Evolutionary conservation across 1,140 invertebrate species (phyloP).

Genomic region (Ips nitidus): DNA sequence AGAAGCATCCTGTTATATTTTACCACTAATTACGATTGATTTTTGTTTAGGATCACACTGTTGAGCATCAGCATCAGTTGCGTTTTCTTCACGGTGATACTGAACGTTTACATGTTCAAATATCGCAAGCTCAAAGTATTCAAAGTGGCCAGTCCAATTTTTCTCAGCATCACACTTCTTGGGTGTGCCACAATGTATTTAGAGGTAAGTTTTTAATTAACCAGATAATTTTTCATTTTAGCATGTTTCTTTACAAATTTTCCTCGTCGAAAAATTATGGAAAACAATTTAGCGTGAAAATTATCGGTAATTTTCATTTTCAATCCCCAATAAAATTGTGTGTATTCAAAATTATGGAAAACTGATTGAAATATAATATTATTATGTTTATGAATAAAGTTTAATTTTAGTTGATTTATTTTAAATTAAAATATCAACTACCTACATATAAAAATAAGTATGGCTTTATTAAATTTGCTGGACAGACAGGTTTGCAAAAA

Average conservation of each 20-base stretch:
- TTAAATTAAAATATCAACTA: too few species aligned
- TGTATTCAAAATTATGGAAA: too few species aligned
- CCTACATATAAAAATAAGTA: too few species aligned
- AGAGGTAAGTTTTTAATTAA: slow-evolving; percentile 62
- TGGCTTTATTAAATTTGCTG: too few species aligned
- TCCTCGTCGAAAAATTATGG: too few species aligned
- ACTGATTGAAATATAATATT: too few species aligned
- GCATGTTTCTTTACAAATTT: background rate
- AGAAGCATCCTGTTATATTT: background rate
- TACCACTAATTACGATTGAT: background rate
- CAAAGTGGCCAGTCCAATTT: slow-evolving; percentile 87
- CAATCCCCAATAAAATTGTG: too few species aligned
- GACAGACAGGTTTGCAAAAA: too few species aligned
- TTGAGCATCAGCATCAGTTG: slow-evolving; percentile 80
- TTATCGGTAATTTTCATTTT: too few species aligned
- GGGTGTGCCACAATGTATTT: slow-evolving; percentile 89
- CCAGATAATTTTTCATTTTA: background rate
- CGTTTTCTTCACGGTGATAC: slow-evolving; percentile 69
- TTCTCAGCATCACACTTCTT: slow-evolving; percentile 81
- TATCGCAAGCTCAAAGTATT: slow-evolving; percentile 84
- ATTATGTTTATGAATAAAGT: too few species aligned
- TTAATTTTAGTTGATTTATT: too few species aligned
- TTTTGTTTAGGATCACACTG: slow-evolving; percentile 68
- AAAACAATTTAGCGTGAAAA: too few species aligned
- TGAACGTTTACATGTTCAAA: slow-evolving; percentile 77